Evolutionary conservation across 2,113 vertebrate genomes (phyloP).

Genomic region (Mastomys coucha): DNA sequence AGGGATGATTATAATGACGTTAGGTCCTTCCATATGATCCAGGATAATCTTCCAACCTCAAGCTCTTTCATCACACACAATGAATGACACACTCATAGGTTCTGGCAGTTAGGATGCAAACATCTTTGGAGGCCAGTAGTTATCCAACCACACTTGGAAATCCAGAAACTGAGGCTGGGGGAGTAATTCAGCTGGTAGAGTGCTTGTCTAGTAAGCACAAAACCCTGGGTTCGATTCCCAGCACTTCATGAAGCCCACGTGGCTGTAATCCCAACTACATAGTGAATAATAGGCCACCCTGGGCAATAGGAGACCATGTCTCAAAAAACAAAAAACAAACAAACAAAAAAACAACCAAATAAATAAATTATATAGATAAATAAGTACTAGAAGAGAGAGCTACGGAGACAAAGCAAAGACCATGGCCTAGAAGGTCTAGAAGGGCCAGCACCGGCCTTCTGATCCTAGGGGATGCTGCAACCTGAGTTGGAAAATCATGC

Average conservation of each 20-base stretch:
- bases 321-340: background rate
- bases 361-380: background rate
- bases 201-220: background rate
- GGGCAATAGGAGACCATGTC: background rate
- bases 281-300: background rate
- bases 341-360: background rate
- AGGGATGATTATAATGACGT: background rate
- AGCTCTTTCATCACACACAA: background rate
- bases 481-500: background rate
- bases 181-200: background rate
- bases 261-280: background rate
- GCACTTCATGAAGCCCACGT: background rate
- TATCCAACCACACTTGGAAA: background rate
- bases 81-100: background rate
- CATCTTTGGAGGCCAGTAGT: background rate
- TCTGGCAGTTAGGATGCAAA: background rate
- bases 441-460: rapidly evolving
- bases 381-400: background rate
- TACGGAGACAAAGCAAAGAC: background rate
- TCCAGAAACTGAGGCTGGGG: background rate
- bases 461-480: conserved; percentile 21
- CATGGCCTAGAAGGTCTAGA: rapidly evolving
- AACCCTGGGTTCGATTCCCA: background rate
- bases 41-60: background rate
- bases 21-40: background rate